Base-by-base conservation (phyloP, 2,113 vertebrate species). In the Callopanchax toddi region DNA sequence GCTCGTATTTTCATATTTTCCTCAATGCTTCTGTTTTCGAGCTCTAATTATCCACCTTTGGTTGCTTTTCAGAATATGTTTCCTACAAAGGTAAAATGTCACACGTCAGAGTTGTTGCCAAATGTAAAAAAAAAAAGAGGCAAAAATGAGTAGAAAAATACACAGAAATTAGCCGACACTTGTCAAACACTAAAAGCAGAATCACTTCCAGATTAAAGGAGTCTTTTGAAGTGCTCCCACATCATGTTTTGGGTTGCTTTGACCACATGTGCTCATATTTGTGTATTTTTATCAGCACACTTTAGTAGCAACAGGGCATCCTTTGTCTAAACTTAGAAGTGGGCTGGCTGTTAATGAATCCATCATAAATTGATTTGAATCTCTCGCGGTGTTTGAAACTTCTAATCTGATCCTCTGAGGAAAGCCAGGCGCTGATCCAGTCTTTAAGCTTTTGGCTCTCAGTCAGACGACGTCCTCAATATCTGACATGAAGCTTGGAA, bases 171-270 rank as follows among this genome's bases (percentile, higher is more conserved):
- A 67, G 40, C 36, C 67, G 49, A 78, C 74, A 67, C 70, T 65
- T 75, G 71, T 89, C 71, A 78, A 44, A 73, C 29, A 21, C 66
- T 81, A 53, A 74, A 76, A 81, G 60, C 57, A 63, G 60, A 53
- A 74, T 61, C 71, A 71, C 71, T 55, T 26, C 59, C 26, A 56
- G 62, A 71, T 89, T 85, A 66, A 82, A 83, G 76, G 61, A 69
- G 42, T 51, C 67, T 55, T 81, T 85, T 86, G 76, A 86, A 78
- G 71, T 56, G 36, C 21, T 23, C 71, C 63, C 57, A 32, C 60
- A 66, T 84, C 67, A 77, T 76, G 68, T 74, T 82, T 78, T 74
- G 81, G 71, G 67, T 71, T 85, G 76, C 82, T 82, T 82, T 82
- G 71, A 79, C 64, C 76, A 66, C 61, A 80, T 60, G 37, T 15